Base-by-base conservation (phyloP, 2,113 vertebrate species). In the Onychostoma macrolepis region DNA sequence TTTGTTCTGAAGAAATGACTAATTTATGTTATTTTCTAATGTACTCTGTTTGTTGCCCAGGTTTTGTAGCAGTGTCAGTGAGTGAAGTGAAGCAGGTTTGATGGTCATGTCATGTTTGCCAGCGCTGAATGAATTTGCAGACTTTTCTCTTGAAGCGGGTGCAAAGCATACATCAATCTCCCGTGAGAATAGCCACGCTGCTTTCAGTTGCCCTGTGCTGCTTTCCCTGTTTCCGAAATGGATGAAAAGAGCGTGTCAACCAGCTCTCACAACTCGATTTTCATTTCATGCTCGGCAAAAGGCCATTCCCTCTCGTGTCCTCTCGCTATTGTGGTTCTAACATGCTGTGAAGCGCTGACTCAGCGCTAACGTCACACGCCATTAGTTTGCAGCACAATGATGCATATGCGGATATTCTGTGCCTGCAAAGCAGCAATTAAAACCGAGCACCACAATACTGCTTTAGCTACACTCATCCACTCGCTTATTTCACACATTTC, bases 351-450 rank as follows among this genome's bases (percentile, higher is more conserved):
- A 87, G 72, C 63, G 89, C 90, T 91, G 90, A 90, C 78, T 92
- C 48, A 48, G 83, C 56, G 15, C 36, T 80, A 61, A 83, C 17
- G 53, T 85, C 85, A 86, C 81, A 72, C 84, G 82, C 85, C 80
- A 90, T 87, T 89, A 85, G 87, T 19, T 71, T 67, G 89, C 65
- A 89, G 86, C 84, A 86, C 87, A 90, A 79, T 84, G 81, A 86
- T 83, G 82, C 85, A 86, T 67, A 80, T 30, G 19, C 80, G 21
- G 77, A 74, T 85, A 71, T 85, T 89, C 81, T 74, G 76, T 45
- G 76, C 24, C 63, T 10, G 48, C 69, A 80, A 82, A 83, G 85
- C 78, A 28, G 24, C 72, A 89, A 88, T 89, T 90, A 90, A 90
- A 87, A 90, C 50, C 28, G n/a, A 86, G 30, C 36, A 4, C 50